Conservation (phyloP, 2,797 vertebrate genomes). For the Ciconia nigra region DNA sequence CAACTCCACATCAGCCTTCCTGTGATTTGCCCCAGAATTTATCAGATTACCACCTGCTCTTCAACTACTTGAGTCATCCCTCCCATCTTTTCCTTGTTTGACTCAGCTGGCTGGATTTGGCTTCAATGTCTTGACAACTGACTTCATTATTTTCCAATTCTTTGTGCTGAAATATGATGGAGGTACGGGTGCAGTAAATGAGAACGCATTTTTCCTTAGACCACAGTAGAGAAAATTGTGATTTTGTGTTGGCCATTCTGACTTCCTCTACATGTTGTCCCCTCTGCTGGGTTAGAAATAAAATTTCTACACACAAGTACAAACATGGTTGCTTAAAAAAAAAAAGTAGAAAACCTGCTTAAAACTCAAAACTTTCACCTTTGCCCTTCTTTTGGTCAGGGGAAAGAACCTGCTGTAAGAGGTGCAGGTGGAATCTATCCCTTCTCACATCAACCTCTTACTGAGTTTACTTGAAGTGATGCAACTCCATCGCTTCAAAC, state of each 20-base stretch:
- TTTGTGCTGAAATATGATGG: not conserved
- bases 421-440: not conserved
- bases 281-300: not conserved
- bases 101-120: not conserved
- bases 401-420: not conserved
- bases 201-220: not conserved
- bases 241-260: not conserved
- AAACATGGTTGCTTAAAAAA: not conserved
- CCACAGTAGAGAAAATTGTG: fast-evolving
- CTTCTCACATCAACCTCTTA: not conserved
- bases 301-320: not conserved
- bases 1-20: not conserved
- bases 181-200: not conserved
- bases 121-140: not conserved
- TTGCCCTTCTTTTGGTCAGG: not conserved
- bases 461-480: not conserved
- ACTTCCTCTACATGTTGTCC: not conserved
- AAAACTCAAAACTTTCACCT: not conserved
- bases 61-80: not conserved
- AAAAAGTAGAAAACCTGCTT: not conserved
- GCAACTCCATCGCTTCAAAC: not conserved
- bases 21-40: not conserved
- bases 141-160: not conserved
- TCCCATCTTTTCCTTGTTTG: not conserved
- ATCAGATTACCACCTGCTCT: not conserved